Evolutionary conservation across 2,888 invertebrate genomes (phyloP).

Genomic region (Leucophenga maculata): DNA sequence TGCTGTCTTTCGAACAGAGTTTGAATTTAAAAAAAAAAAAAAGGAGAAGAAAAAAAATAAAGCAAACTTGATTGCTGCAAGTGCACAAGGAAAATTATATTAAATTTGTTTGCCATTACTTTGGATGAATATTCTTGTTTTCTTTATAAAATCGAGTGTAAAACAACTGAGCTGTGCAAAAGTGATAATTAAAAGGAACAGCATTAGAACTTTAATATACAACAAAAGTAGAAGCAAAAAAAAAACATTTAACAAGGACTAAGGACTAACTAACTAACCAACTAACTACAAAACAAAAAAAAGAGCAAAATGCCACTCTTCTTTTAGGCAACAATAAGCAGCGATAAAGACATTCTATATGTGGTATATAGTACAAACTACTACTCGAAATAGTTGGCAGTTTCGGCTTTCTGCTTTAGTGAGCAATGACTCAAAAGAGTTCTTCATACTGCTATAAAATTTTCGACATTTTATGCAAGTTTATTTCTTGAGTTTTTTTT

Average conservation of each 20-base stretch:
- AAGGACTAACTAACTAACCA: too few relatives aligned
- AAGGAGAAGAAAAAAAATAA: too few relatives aligned
- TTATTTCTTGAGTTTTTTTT: not conserved
- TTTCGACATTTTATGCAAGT: not conserved
- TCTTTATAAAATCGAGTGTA: not conserved
- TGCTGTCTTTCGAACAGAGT: too few relatives aligned
- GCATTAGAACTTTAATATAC: not conserved
- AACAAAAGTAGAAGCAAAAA: too few relatives aligned
- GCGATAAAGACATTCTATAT: slow-evolving; percentile 34
- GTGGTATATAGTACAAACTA: too few relatives aligned
- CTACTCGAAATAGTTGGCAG: too few relatives aligned
- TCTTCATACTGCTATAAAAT: not conserved
- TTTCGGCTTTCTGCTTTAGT: slow-evolving; percentile 56
- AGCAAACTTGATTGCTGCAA: too few relatives aligned
- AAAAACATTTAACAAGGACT: too few relatives aligned
- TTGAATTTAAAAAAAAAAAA: too few relatives aligned
- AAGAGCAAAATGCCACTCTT: not conserved
- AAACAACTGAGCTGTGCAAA: slow-evolving; percentile 18
- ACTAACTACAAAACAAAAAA: too few relatives aligned
- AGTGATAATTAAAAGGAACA: slow-evolving; percentile 23
- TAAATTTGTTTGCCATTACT: slow-evolving; percentile 10
- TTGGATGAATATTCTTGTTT: not conserved
- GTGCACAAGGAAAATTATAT: slow-evolving; percentile 1
- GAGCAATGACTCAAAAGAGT: slow-evolving; percentile 50
- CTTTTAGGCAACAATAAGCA: not conserved